These are phyloP conservation scores for Sphenodon punctatus DNA, from an alignment of 2,797 vertebrate genomes.

Conservation along the genomic window DNA sequence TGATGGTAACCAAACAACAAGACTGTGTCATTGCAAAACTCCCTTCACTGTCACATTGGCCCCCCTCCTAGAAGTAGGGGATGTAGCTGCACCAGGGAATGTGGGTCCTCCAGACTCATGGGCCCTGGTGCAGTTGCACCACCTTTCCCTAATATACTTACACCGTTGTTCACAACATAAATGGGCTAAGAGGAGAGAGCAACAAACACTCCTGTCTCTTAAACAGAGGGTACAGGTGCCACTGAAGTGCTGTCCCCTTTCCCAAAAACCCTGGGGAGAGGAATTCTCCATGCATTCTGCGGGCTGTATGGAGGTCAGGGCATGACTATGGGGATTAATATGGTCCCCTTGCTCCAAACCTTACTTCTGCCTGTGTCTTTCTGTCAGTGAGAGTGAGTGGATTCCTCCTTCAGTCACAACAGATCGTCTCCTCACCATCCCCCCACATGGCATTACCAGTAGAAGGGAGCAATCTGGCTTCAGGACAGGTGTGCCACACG, in stretches of 20 bases:
- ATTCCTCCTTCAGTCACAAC: too few relatives aligned
- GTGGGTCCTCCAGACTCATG: too few relatives aligned
- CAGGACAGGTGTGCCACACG: conserved; percentile 24
- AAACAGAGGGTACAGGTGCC: not conserved
- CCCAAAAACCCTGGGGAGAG: not conserved
- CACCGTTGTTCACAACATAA: not conserved
- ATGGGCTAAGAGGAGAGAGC: not conserved
- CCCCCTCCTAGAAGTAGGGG: too few relatives aligned
- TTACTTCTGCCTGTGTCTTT: too few relatives aligned
- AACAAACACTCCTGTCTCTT: too few relatives aligned
- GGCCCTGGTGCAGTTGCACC: too few relatives aligned
- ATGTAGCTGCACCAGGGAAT: too few relatives aligned
- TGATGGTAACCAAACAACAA: not conserved
- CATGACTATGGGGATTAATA: not conserved
- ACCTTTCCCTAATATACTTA: too few relatives aligned
- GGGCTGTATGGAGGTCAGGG: not conserved
- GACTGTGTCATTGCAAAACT: not conserved
- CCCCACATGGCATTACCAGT: too few relatives aligned
- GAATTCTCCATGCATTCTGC: not conserved
- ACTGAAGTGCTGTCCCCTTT: not conserved
- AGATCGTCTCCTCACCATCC: too few relatives aligned
- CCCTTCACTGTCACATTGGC: too few relatives aligned
- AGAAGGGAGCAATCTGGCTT: conserved; percentile 50
- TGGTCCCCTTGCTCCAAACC: not conserved
- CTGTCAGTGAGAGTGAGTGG: too few relatives aligned